Conservation (phyloP, 2,113 vertebrate species). For the Gymnarchus niloticus region DNA sequence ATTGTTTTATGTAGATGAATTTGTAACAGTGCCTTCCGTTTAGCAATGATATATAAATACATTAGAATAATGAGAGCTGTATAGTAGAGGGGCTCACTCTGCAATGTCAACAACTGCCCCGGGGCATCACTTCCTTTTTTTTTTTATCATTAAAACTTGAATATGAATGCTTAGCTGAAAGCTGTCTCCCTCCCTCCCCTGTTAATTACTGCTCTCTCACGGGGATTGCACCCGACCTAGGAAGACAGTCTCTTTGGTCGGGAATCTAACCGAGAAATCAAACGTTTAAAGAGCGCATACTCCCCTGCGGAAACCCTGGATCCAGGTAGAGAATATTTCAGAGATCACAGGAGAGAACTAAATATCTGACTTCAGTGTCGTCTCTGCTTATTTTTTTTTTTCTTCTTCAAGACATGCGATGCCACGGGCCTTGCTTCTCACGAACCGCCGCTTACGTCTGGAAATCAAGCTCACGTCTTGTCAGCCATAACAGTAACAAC, state of each 20-base stretch:
- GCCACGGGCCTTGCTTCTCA: not conserved
- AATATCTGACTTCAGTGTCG: not conserved
- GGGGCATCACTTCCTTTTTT: constrained; percentile 63
- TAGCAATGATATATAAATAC: constrained; percentile 72
- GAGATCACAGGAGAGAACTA: not conserved
- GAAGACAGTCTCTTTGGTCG: constrained; percentile 54
- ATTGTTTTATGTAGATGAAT: constrained; percentile 90
- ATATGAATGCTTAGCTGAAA: constrained; percentile 78
- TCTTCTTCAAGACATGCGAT: not conserved
- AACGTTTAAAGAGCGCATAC: constrained; percentile 57
- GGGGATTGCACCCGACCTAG: constrained; percentile 58
- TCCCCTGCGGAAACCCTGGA: not conserved
- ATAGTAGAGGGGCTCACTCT: constrained; percentile 57
- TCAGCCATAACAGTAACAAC: not conserved
- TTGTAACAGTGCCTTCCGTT: constrained; percentile 80
- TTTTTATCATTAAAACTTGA: constrained; percentile 69
- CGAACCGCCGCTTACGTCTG: not conserved
- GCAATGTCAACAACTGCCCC: constrained; percentile 85
- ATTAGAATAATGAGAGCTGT: constrained; percentile 54
- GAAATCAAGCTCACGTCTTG: not conserved
- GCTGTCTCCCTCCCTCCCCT: constrained; percentile 45
- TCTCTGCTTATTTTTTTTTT: not conserved
- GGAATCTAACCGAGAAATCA: constrained; percentile 71
- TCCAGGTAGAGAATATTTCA: constrained; percentile 16
- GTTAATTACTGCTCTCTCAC: constrained; percentile 80